Conservation (phyloP, 2,113 vertebrate genomes). For the Gambusia affinis region DNA sequence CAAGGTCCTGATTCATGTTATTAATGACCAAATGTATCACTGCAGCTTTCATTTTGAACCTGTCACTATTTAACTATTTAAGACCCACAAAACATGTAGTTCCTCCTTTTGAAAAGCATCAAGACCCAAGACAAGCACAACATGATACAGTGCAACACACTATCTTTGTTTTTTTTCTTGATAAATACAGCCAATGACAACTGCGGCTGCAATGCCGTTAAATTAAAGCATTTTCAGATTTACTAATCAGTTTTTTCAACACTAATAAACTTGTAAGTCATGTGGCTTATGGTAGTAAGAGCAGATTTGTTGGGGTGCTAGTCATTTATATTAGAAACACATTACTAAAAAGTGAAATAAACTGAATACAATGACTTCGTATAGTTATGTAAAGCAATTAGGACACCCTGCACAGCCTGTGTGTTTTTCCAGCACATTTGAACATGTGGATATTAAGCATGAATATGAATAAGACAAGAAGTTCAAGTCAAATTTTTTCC, state of each 20-base stretch:
- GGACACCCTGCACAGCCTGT: not conserved
- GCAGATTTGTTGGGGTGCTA: not conserved
- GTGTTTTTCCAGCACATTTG: not conserved
- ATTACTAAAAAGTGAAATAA: not conserved
- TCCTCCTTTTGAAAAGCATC: not conserved
- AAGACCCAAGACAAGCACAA: too few relatives aligned
- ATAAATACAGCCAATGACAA: too few relatives aligned
- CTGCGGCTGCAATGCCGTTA: too few relatives aligned
- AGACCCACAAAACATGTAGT: not conserved
- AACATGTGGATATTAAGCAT: too few relatives aligned
- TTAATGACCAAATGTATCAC: not conserved
- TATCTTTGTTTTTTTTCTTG: too few relatives aligned
- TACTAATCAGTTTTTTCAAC: too few relatives aligned
- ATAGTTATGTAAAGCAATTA: not conserved
- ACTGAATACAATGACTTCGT: not conserved
- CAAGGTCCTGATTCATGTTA: not conserved
- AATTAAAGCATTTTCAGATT: too few relatives aligned
- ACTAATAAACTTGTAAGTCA: too few relatives aligned
- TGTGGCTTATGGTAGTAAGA: not conserved
- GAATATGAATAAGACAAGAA: too few relatives aligned
- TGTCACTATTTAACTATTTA: not conserved
- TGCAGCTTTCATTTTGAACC: not conserved
- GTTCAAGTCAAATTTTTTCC: too few relatives aligned
- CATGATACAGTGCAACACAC: too few relatives aligned
- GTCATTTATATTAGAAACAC: too few relatives aligned